A percentile compares a stretch with the other conserved stretches of the same genome.
phyloP scores from a whole-genome alignment of 2,888 invertebrate species.

The Itoplectis maculator region DNA sequence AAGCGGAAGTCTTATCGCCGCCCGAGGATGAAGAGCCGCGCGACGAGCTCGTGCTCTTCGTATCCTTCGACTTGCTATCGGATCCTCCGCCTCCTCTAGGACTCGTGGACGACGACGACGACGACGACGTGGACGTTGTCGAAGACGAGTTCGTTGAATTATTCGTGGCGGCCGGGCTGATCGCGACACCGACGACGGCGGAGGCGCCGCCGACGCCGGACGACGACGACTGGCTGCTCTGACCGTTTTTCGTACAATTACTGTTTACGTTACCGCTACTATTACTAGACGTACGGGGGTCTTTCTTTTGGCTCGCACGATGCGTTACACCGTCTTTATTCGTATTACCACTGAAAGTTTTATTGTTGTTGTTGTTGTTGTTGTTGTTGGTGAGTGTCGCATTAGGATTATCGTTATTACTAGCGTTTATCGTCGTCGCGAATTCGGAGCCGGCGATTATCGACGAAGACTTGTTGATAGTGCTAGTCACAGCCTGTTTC shows the following conservation, averaged over 20 bases:
- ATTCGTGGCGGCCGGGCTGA: slow-evolving; percentile 63
- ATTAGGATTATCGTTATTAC: slow-evolving; percentile 81
- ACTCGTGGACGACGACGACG: slow-evolving; percentile 68
- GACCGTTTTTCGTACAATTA: slow-evolving; percentile 68
- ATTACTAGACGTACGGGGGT: slow-evolving; percentile 82
- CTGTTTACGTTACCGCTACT: slow-evolving; percentile 78
- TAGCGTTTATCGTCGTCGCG: slow-evolving; percentile 76
- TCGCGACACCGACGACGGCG: slow-evolving; percentile 71
- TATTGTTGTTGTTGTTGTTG: slow-evolving; percentile 79
- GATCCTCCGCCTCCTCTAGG: slow-evolving; percentile 68
- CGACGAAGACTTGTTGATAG: slow-evolving; percentile 79
- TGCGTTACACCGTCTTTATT: slow-evolving; percentile 83
- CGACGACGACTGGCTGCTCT: slow-evolving; percentile 52
- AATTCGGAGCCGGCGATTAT: slow-evolving; percentile 76
- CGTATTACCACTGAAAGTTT: slow-evolving; percentile 81
- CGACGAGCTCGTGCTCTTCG: slow-evolving; percentile 71
- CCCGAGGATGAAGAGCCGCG: slow-evolving; percentile 70
- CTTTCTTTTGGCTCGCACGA: slow-evolving; percentile 83
- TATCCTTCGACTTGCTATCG: slow-evolving; percentile 77
- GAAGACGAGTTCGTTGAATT: slow-evolving; percentile 68
- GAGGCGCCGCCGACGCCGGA: slow-evolving; percentile 68
- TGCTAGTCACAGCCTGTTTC: slow-evolving; percentile 81
- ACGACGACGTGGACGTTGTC: slow-evolving; percentile 61
- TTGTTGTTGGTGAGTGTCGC: slow-evolving; percentile 78
- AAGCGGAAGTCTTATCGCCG: slow-evolving; percentile 76